Conservation (phyloP, 1,140 invertebrate genomes). For the Thaumatotibia leucotreta region DNA sequence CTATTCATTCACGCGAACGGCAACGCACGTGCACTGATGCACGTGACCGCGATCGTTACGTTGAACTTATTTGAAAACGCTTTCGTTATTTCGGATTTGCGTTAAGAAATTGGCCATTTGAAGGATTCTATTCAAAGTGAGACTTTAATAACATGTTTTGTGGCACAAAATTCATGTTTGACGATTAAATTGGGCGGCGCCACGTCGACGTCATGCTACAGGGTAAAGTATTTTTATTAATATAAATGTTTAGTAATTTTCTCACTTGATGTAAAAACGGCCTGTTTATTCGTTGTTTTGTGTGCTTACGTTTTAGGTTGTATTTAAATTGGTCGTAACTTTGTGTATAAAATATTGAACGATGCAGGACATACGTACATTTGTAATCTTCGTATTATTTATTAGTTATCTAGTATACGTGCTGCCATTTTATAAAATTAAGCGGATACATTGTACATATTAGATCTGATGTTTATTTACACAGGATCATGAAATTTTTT, state of each 20-base stretch:
- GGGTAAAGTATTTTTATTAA: conserved; percentile 42
- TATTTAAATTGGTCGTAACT: no score
- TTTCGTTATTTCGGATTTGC: background rate
- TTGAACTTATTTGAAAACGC: background rate
- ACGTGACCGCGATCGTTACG: conserved; percentile 13
- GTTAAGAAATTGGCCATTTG: conserved; percentile 9
- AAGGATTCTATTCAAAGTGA: conserved; percentile 38
- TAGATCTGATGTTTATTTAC: background rate
- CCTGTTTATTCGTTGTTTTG: background rate
- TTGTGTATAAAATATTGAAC: no score
- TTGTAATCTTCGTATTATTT: no score
- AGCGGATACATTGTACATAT: background rate
- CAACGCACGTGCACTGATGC: conserved; percentile 10
- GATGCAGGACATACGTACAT: no score
- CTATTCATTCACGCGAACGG: background rate
- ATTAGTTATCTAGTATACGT: background rate
- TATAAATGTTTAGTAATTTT: background rate
- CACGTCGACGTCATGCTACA: conserved; percentile 59
- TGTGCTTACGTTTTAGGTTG: no score
- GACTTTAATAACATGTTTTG: conserved; percentile 56
- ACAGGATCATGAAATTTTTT: background rate
- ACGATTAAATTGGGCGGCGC: conserved; percentile 49
- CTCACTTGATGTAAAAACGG: background rate
- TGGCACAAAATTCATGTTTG: conserved; percentile 59
- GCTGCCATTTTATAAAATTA: background rate